Conservation (phyloP, 2,888 invertebrate genomes). For the Polydrusus pterygomalis region DNA sequence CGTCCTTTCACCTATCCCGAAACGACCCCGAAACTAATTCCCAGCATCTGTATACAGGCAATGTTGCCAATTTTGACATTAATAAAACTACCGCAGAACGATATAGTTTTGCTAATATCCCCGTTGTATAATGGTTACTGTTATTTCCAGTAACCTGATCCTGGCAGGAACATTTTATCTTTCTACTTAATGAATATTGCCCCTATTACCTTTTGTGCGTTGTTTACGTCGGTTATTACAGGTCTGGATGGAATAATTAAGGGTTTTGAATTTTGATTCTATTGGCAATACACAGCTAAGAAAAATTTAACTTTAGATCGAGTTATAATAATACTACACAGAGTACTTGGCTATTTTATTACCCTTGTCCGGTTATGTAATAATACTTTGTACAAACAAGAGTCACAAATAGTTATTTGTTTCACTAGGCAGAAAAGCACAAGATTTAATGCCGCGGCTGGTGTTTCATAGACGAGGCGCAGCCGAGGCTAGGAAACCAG, state of each 20-base stretch:
- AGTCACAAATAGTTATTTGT: too few species aligned
- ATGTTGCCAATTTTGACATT: conserved; percentile 32
- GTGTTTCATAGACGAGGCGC: too few species aligned
- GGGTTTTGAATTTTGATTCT: neutral
- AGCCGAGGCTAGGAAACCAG: too few species aligned
- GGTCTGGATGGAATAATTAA: neutral
- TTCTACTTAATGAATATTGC: conserved; percentile 17
- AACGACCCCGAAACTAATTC: conserved; percentile 24
- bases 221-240: neutral
- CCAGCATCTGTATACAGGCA: conserved; percentile 22
- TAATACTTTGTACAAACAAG: too few species aligned
- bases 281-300: too few species aligned
- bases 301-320: too few species aligned
- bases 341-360: too few species aligned
- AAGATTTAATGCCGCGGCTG: too few species aligned
- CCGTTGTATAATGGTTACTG: conserved; percentile 27
- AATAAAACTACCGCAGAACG: conserved; percentile 26
- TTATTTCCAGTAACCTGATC: conserved; percentile 26
- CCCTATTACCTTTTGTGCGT: neutral
- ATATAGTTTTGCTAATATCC: conserved; percentile 23
- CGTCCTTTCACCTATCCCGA: conserved; percentile 8
- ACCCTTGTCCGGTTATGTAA: too few species aligned
- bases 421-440: too few species aligned
- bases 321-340: too few species aligned
- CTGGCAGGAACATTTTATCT: conserved; percentile 22